These are phyloP conservation scores for Philantomba maxwellii DNA, from an alignment of 2,113 vertebrate species.

Conservation along the genomic window DNA sequence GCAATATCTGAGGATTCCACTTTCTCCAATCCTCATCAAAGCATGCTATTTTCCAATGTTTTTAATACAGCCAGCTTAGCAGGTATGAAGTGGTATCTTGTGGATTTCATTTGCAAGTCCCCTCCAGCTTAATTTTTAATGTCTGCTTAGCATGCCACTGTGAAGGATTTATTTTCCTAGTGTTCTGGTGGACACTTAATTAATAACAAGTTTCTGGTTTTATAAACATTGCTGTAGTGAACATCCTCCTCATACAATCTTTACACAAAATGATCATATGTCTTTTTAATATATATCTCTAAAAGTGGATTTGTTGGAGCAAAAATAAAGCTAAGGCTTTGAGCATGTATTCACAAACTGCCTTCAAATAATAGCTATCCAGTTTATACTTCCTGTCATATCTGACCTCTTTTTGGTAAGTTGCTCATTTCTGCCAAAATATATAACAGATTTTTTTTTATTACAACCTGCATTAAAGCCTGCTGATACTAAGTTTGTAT, in stretches of 20 bases:
- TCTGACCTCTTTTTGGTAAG: background rate
- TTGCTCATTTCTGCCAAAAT: background rate
- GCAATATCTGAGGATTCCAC: background rate
- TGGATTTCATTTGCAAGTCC: fast-evolving
- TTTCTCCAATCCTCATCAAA: background rate
- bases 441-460: background rate
- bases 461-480: background rate
- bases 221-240: background rate
- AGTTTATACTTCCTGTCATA: background rate
- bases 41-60: background rate
- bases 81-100: no score
- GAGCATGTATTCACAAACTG: background rate
- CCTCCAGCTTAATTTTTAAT: background rate
- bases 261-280: background rate
- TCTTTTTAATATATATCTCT: background rate
- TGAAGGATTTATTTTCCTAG: no score
- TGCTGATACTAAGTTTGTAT: background rate
- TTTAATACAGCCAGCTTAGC: background rate
- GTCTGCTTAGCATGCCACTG: background rate
- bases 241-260: background rate
- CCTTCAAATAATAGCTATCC: background rate
- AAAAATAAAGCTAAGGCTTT: background rate
- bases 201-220: background rate
- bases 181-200: background rate
- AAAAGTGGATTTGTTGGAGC: background rate